Conservation (phyloP, 2,797 vertebrate genomes). For the Myotis pilosus region DNA sequence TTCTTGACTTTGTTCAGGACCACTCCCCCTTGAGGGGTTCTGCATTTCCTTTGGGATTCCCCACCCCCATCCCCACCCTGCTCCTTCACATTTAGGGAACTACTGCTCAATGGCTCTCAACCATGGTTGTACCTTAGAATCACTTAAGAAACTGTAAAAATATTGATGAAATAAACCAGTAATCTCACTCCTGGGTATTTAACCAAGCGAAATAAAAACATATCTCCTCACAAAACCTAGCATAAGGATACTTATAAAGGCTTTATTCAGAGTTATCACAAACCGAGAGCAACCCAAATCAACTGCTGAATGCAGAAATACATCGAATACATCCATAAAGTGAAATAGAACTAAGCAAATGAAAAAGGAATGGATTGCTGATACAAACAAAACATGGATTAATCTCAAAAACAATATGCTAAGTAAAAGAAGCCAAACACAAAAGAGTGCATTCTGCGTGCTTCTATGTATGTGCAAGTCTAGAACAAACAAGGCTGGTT, state of each 20-base stretch:
- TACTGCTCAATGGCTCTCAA: not conserved
- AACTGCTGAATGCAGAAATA: not conserved
- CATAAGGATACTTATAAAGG: not conserved
- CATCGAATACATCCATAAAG: not conserved
- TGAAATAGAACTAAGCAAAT: not conserved
- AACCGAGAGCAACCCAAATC: not conserved
- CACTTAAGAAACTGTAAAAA: not conserved
- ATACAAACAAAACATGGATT: not conserved
- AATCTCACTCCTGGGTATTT: not conserved
- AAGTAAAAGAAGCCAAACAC: not conserved
- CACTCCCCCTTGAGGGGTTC: not conserved
- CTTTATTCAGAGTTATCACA: not conserved
- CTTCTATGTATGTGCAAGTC: not conserved
- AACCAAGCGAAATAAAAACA: constrained; percentile 2
- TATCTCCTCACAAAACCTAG: not conserved
- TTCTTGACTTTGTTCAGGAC: not conserved
- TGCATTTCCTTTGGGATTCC: not conserved
- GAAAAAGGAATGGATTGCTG: not conserved
- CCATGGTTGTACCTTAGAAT: not conserved
- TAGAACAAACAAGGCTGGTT: not conserved
- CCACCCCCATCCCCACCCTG: too few relatives aligned
- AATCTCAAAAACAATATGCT: not conserved
- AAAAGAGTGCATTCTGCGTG: not conserved
- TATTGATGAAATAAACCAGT: not conserved
- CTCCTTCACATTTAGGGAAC: not conserved